Percentiles rank a stretch among this genome's conserved stretches.
phyloP scores from a whole-genome alignment of 2,888 invertebrate genomes.

The Synergus laeviventris region DNA sequence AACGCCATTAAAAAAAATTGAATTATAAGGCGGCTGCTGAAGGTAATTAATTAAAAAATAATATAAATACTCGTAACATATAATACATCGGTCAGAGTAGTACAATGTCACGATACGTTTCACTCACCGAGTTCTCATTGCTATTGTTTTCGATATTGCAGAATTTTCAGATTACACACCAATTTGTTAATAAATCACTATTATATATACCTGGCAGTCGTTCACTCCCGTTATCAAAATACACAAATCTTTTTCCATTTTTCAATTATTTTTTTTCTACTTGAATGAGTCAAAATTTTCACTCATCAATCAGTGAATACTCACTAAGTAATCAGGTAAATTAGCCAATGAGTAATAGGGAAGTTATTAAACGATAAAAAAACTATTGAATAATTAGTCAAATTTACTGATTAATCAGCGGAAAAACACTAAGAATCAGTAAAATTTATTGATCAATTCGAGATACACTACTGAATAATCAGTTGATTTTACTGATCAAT shows the following conservation, averaged over 20 bases:
- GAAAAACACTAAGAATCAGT: too few relatives aligned
- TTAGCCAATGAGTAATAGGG: too few relatives aligned
- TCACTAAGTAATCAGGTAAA: too few relatives aligned
- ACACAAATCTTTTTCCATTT: neutral
- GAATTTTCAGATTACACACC: constrained; percentile 62
- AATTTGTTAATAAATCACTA: constrained; percentile 64
- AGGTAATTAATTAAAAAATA: neutral
- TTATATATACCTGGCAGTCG: constrained; percentile 55
- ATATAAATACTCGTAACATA: neutral
- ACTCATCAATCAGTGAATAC: neutral
- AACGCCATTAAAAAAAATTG: neutral
- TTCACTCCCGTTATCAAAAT: constrained; percentile 43
- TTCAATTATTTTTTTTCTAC: neutral
- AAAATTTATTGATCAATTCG: too few relatives aligned
- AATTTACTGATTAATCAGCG: too few relatives aligned
- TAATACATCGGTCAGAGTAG: neutral
- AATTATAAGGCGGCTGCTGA: neutral
- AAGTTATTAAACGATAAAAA: too few relatives aligned
- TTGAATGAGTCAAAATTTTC: too few relatives aligned
- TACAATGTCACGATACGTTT: constrained; percentile 45
- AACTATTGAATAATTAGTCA: neutral
- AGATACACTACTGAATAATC: too few relatives aligned
- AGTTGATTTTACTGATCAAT: too few relatives aligned
- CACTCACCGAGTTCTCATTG: constrained; percentile 49
- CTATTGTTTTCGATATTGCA: constrained; percentile 65